Evolutionary conservation across 2,797 vertebrate species (phyloP).

Genomic region (Naso thynnoides): DNA sequence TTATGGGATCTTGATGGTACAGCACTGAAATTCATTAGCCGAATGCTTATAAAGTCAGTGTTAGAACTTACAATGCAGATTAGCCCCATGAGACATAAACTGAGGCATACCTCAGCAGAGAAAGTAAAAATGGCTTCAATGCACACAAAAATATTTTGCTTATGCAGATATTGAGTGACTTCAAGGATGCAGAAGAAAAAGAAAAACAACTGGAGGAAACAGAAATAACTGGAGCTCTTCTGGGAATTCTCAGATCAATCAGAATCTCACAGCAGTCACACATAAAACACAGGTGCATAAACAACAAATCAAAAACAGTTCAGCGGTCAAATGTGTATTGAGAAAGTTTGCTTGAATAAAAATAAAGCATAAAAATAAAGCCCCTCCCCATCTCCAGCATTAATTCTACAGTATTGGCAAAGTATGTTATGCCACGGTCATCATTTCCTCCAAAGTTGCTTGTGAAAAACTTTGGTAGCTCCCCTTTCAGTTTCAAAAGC

Average conservation of each 20-base stretch:
- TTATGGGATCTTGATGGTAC: not conserved
- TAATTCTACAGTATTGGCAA: no score
- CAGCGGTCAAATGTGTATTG: not conserved
- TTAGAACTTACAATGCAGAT: constrained; percentile 35
- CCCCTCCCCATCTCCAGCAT: not conserved
- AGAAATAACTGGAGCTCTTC: not conserved
- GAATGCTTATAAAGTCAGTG: constrained; percentile 4
- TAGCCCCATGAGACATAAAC: not conserved
- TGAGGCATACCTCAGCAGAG: not conserved
- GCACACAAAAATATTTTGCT: constrained; percentile 2
- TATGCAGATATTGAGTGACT: not conserved
- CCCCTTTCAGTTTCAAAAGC: constrained; percentile 8
- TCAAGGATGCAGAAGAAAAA: not conserved
- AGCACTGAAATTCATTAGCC: not conserved
- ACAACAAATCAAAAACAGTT: constrained; percentile 8
- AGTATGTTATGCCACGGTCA: not conserved
- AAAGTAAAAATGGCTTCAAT: constrained; percentile 12
- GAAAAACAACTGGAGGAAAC: not conserved
- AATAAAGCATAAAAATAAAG: not conserved
- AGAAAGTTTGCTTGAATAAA: not conserved
- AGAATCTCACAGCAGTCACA: constrained; percentile 2
- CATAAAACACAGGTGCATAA: constrained; percentile 8
- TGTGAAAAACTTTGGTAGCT: constrained; percentile 5
- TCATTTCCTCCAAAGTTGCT: not conserved
- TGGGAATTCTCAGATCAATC: constrained; percentile 10